Percentiles rank a stretch among this genome's conserved stretches.
These are phyloP conservation scores for Nycteola revayana DNA, from an alignment of 2,888 invertebrate genomes.

Conservation along the genomic window DNA sequence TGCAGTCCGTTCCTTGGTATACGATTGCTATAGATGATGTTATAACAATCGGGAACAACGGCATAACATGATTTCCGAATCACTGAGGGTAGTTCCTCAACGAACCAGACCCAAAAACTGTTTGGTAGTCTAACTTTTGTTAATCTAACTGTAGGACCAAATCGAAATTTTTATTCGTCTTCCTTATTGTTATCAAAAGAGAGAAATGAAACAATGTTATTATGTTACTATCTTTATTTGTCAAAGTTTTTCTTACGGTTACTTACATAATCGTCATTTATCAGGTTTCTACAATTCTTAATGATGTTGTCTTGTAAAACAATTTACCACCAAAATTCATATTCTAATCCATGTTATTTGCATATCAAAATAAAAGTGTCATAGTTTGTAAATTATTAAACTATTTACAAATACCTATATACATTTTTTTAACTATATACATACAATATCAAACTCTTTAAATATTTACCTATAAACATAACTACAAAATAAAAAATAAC, in stretches of 20 bases:
- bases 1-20: no score
- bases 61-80: no score
- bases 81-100: no score
- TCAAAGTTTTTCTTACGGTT: conserved; percentile 65
- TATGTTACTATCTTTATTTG: conserved; percentile 75
- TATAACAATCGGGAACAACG: no score
- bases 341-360: conserved; percentile 20
- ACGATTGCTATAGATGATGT: no score
- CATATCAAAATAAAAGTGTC: conserved; percentile 16
- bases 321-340: conserved; percentile 23
- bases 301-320: conserved; percentile 21
- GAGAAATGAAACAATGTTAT: conserved; percentile 35
- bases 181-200: not conserved
- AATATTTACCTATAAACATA: conserved; percentile 42
- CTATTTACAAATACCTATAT: conserved; percentile 38
- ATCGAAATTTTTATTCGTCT: no score
- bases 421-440: conserved; percentile 17
- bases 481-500: conserved; percentile 37
- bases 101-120: no score
- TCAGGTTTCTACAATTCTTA: conserved; percentile 37
- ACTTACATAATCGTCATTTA: conserved; percentile 39
- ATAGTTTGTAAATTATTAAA: conserved; percentile 7
- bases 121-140: no score
- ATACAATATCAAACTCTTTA: conserved; percentile 21
- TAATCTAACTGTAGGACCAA: no score